Evolutionary conservation across 2,797 vertebrate species (phyloP).

Genomic region (Lacerta agilis): DNA sequence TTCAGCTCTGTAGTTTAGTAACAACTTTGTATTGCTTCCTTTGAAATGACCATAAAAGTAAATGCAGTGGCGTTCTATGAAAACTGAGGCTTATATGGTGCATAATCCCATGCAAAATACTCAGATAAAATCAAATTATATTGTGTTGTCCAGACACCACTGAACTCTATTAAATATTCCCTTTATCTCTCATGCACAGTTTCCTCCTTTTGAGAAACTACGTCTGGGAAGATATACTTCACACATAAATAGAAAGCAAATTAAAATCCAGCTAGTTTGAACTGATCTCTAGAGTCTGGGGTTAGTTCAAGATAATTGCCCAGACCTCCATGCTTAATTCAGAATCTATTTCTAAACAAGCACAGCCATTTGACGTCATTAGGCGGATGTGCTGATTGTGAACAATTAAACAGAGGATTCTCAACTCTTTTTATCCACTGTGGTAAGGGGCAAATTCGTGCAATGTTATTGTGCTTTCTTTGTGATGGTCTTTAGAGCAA

Average conservation of each 20-base stretch:
- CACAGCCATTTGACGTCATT: constrained; percentile 11
- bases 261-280: constrained; percentile 13
- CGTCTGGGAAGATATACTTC: not conserved
- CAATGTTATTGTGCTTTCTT: not conserved
- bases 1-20: constrained; percentile 10
- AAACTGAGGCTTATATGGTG: not conserved
- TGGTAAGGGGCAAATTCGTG: constrained; percentile 19
- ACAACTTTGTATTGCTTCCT: not conserved
- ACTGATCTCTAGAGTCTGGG: constrained; percentile 28
- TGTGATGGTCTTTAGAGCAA: not conserved
- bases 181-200: not conserved
- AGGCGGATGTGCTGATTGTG: not conserved
- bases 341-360: constrained; percentile 34
- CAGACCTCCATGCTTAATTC: not conserved
- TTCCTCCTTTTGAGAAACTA: constrained; percentile 27
- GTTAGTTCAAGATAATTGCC: constrained; percentile 25
- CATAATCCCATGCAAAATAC: constrained; percentile 6
- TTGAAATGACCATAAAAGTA: constrained; percentile 26
- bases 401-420: not conserved
- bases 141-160: not conserved
- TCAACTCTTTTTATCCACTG: not conserved
- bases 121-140: not conserved
- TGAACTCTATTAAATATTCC: constrained; percentile 15
- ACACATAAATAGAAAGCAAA: constrained; percentile 43
- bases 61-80: constrained; percentile 23